Base-by-base conservation (phyloP, 2,797 vertebrate genomes). In the Miichthys miiuy region DNA sequence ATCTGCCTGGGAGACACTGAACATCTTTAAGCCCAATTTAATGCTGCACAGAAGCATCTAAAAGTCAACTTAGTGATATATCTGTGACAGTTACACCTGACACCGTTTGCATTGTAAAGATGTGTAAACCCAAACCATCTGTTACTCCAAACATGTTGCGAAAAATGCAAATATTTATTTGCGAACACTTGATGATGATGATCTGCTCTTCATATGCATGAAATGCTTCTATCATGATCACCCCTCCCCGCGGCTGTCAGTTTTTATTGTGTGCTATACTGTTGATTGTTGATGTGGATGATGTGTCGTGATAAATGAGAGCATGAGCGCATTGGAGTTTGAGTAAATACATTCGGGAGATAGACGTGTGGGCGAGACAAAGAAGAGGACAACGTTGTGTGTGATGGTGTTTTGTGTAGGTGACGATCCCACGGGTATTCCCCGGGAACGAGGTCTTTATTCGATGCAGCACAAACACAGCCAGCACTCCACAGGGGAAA, bases 391-490 rank as follows among this genome's bases (percentile, higher is more conserved):
- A 66, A 84, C 60, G 42, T 63, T 61, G 72, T 68, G 80, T 75
- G 83, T 74, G 82, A 85, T 76, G 81, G 72, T 81, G 87, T 85
- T 89, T 89, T 90, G 89, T 88, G 91, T 84, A 85, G 85, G 86
- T 90, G 83, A 85, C 4, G 16, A 54, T 90, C 92, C 88, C 89
- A 5, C 2, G 88, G 85, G 91, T 82, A 62, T 87, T 82, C 68
- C 80, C 82, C 42, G 10, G 71, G 75, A 87, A 86, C 66, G 23
- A 84, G 73, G 81, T 85, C 84, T 92, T 91, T 88, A 88, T 92
- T 91, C 77, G 76, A 79, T 42, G 72, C 86, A 77, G 84, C 85
- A 91, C 89, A 92, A 91, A 90, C 86, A 90, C 88, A 89, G 79
- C 58, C 80, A 80, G 79, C 48, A 10, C 86, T 92, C 87, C 72